Conservation (phyloP, 1,140 invertebrate genomes). For the Drosophila nigromelanica region DNA sequence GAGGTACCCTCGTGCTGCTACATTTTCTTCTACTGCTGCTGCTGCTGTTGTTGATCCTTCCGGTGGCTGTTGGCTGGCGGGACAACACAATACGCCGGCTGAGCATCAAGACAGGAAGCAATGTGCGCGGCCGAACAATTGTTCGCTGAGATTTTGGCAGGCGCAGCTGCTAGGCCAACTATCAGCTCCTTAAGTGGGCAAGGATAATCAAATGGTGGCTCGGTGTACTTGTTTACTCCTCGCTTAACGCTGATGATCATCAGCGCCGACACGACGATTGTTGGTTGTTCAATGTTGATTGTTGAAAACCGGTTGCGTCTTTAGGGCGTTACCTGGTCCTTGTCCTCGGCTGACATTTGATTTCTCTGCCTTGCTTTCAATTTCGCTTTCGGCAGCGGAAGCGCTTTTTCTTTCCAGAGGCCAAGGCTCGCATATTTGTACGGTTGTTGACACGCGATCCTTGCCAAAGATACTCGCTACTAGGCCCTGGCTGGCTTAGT, state of each 20-base stretch:
- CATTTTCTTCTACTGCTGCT: background rate
- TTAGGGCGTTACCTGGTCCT: slow-evolving; percentile 52
- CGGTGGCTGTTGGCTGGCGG: slow-evolving; percentile 50
- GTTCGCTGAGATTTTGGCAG: slow-evolving; percentile 56
- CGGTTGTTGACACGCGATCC: slow-evolving; percentile 81
- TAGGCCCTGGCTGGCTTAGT: background rate
- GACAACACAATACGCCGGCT: slow-evolving; percentile 36
- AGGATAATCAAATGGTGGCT: slow-evolving; percentile 55
- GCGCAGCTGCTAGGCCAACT: slow-evolving; percentile 52
- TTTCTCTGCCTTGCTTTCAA: slow-evolving; percentile 47
- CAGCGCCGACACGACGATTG: slow-evolving; percentile 19
- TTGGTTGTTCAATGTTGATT: slow-evolving; percentile 1
- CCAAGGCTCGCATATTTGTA: slow-evolving; percentile 46
- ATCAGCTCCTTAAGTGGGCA: slow-evolving; percentile 70
- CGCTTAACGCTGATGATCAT: slow-evolving; percentile 33
- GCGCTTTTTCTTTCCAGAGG: slow-evolving; percentile 67
- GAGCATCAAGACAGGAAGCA: slow-evolving; percentile 71
- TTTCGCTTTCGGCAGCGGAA: slow-evolving; percentile 78
- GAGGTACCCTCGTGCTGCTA: slow-evolving; percentile 43
- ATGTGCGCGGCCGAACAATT: slow-evolving; percentile 78
- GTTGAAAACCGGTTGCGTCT: slow-evolving; percentile 64
- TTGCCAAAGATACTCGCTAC: slow-evolving; percentile 27
- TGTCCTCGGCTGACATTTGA: slow-evolving; percentile 68
- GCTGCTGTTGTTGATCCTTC: slow-evolving; percentile 60
- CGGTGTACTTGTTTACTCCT: slow-evolving; percentile 60